Base-by-base conservation (phyloP, 1,140 invertebrate species). In the Leptonema lineaticorne region DNA sequence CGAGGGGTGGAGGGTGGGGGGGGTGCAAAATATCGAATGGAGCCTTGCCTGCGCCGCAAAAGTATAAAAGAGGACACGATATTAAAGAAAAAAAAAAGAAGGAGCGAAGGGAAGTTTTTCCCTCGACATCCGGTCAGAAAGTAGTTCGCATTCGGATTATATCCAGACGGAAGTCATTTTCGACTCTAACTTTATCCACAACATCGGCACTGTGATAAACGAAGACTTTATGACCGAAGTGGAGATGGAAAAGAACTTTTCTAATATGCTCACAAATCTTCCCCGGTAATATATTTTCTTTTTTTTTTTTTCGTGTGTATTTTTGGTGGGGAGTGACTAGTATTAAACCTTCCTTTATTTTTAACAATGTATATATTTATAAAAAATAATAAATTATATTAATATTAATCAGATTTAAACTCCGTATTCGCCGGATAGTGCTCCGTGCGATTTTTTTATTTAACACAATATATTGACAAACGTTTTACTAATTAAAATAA, bases 141-240 rank as follows among this genome's bases (percentile, higher is more conserved):
- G 11, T 45, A 45, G 37, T 45, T 45, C 11, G 37, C 37, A 45
- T 16, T 5, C 29, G 29, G 29, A 33, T n/a, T n/a, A n/a, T n/a
- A n/a, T n/a, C n/a, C n/a, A n/a, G 37, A 14, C 37, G 37, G 46
- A 20, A 9, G 50, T 53, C 50, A 24, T 53, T 9, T 53, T 9
- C 9, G 50, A 14, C 22, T 53, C 27, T 53, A 26, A 26, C 50
- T 26, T 53, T 53, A 53, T 20, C 46, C 50, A 24, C 20, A 53
- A 53, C 24, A 24, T 53, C 27, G 16, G 37, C 11, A 45, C 11
- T 45, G 50, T 53, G 50, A 53, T 53, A 53, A 53, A 53, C 50
- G 50, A 24, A 53, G 50, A 53, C 50, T 53, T 22, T 18, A 41
- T 41, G 27, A 24, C 50, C 37, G 9, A 11, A 41, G 37, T 41